Percentiles rank a stretch among this genome's conserved stretches.
phyloP scores from a whole-genome alignment of 2,113 vertebrate species.

The Bagarius yarrelli region DNA sequence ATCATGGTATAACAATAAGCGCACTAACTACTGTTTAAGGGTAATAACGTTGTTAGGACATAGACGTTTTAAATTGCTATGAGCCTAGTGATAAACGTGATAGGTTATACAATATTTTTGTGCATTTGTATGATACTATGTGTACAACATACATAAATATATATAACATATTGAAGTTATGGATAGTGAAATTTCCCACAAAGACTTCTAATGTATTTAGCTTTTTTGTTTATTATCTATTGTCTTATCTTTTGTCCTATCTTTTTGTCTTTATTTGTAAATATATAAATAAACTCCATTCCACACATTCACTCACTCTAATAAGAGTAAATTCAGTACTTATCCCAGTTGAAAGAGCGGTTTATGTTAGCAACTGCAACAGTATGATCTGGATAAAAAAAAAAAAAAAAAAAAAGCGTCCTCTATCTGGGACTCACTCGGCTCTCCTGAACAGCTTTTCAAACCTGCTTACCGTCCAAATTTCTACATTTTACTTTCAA shows the following conservation, averaged over 20 bases:
- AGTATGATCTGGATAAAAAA: slow-evolving; percentile 5
- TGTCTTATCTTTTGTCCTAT: too few species aligned
- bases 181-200: neutral
- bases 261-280: neutral
- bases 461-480: slow-evolving; percentile 18
- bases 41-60: neutral
- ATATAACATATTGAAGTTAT: neutral
- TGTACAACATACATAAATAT: neutral
- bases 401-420: neutral
- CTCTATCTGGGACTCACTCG: neutral
- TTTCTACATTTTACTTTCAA: slow-evolving; percentile 13
- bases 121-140: neutral
- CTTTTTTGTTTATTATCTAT: neutral
- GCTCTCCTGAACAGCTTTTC: neutral
- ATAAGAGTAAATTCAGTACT: neutral
- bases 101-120: too few species aligned
- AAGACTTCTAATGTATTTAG: neutral
- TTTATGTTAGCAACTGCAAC: neutral
- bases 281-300: neutral
- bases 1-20: neutral
- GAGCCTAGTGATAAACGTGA: neutral
- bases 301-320: neutral
- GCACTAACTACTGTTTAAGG: neutral
- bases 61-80: neutral
- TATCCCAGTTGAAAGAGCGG: neutral